Evolutionary conservation across 2,797 vertebrate species (phyloP).

Genomic region (Sebastes nivosus): DNA sequence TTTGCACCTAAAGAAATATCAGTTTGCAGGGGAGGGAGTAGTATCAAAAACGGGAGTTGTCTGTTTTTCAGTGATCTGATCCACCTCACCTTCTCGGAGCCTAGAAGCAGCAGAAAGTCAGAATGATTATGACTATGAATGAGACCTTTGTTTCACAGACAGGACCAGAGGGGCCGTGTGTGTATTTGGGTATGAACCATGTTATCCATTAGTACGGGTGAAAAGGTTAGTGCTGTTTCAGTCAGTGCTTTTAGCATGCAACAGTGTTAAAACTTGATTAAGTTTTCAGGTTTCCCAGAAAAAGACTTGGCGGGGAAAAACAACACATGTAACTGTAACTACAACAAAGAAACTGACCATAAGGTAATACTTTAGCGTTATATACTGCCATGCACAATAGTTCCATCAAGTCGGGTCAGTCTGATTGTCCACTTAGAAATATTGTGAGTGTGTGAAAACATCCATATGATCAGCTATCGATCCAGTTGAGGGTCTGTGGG

Average conservation of each 20-base stretch:
- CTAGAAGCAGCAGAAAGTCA: conserved; percentile 12
- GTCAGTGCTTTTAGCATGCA: not conserved
- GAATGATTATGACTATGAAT: conserved; percentile 32
- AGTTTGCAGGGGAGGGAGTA: not conserved
- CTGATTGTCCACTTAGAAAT: not conserved
- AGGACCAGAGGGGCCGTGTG: conserved; percentile 20
- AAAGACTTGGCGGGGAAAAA: not conserved
- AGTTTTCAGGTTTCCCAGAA: not conserved
- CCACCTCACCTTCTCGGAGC: conserved; percentile 32
- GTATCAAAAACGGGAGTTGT: not conserved
- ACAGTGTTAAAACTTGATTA: conserved; percentile 3
- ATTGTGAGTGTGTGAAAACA: conserved; percentile 4
- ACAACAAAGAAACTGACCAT: not conserved
- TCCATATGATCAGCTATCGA: conserved; percentile 57
- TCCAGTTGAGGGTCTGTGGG: conserved; percentile 16
- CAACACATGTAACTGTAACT: not conserved
- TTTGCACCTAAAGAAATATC: not conserved
- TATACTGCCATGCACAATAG: not conserved
- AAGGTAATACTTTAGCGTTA: fast-evolving
- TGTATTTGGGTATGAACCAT: conserved; percentile 5
- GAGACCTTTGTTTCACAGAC: conserved; percentile 52
- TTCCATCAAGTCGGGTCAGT: not conserved
- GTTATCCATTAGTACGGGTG: conserved; percentile 20
- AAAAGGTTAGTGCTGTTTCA: conserved; percentile 21
- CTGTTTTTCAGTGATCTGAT: conserved; percentile 40